Evolutionary conservation across 2,113 vertebrate genomes (phyloP).

Genomic region (Numenius arquata): DNA sequence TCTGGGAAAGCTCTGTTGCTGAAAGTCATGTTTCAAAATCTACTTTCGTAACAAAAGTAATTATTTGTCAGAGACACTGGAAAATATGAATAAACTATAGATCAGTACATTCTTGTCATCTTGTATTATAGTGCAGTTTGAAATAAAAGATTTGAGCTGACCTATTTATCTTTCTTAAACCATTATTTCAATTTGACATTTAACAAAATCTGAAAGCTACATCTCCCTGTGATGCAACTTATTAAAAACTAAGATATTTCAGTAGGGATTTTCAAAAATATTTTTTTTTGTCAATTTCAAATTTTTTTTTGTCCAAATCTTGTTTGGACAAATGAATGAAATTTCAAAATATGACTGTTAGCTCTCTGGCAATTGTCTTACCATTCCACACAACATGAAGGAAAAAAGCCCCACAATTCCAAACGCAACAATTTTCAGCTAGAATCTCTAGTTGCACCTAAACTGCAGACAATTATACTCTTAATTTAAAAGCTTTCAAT

Average conservation of each 20-base stretch:
- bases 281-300: no score
- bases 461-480: background rate
- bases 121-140: background rate
- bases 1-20: background rate
- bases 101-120: background rate
- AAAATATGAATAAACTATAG: background rate
- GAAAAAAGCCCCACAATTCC: background rate
- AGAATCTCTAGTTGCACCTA: background rate
- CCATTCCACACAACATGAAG: background rate
- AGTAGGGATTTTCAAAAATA: background rate
- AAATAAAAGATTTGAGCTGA: background rate
- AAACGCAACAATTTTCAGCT: background rate
- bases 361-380: background rate
- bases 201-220: background rate
- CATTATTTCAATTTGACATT: background rate
- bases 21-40: background rate
- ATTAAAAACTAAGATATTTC: background rate
- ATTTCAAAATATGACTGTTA: background rate
- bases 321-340: no score
- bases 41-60: background rate
- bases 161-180: background rate
- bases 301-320: background rate
- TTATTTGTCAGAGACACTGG: background rate
- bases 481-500: background rate
- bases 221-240: background rate